Percentiles rank a stretch among this genome's conserved stretches.
Conservation (phyloP, 37 sponge, comb jelly and placozoan genomes). For the Agelas oroides region DNA sequence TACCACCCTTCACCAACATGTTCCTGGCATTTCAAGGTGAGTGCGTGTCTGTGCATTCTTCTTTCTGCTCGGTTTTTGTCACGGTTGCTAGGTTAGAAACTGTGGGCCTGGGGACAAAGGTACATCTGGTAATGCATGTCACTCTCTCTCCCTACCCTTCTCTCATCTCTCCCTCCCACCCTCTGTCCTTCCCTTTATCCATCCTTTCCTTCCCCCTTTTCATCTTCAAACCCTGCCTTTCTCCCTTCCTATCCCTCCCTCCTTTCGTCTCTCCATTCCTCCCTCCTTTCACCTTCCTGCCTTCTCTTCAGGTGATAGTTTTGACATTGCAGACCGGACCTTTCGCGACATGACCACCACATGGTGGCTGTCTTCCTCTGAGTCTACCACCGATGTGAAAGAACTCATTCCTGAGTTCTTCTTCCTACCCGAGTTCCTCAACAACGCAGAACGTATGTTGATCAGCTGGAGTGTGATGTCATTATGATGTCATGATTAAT, state of each 20-base stretch:
- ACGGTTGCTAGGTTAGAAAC: not conserved
- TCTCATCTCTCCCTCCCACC: not conserved
- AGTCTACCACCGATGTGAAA: conserved; percentile 94
- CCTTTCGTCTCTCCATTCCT: not conserved
- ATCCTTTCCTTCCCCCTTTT: not conserved
- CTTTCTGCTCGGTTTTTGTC: no score
- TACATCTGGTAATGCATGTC: no score
- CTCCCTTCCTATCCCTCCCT: not conserved
- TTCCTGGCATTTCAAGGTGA: conserved; percentile 97
- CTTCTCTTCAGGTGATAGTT: conserved; percentile 59
- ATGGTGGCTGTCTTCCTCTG: conserved; percentile 92
- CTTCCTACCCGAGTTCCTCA: conserved; percentile 96
- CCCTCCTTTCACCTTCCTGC: not conserved
- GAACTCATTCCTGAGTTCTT: conserved; percentile 99
- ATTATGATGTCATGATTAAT: no score
- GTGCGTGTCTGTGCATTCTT: no score
- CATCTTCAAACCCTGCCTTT: not conserved
- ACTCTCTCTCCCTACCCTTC: no score
- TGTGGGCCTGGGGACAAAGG: not conserved
- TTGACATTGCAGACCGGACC: conserved; percentile 97
- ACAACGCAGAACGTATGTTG: conserved; percentile 80
- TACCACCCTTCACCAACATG: conserved; percentile 95
- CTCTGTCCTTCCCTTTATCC: conserved; percentile 2
- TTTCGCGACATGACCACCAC: conserved; percentile 92
- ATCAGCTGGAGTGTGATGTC: not conserved